Base-by-base conservation (phyloP, 2,888 invertebrate genomes). In the Lagria hirta region DNA sequence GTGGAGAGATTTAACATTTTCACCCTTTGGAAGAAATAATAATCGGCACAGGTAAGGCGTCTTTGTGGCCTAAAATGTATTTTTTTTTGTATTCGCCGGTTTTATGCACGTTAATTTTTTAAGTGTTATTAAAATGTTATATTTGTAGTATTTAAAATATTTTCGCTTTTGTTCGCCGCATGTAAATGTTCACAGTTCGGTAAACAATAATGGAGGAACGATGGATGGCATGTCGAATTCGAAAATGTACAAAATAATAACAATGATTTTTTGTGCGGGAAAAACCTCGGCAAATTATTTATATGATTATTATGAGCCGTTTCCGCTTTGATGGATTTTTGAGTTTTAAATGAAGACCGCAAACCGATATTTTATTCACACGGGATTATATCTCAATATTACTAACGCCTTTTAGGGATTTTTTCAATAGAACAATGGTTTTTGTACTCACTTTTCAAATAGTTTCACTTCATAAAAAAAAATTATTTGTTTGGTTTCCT, bases 1-100 rank as follows among this genome's bases (percentile, higher is more conserved):
- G 64, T 61, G 61, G 52, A 52, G 52, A 53, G 52, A 50, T 52
- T 47, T 46, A 50, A 52, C 51, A 52, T 49, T 50, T 55, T 52
- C 49, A 55, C 49, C 58, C 57, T 49, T 58, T 49, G 28, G 28
- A 14, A 32, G 16, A 15, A 26, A 16, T 30, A 43, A 50, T 51
- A 49, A 43, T 49, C 42, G 32, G 11, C 36, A 44, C 52, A 55
- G 55, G 55, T 55, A 55, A 28, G 45, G 42, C 17, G 41, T 14
- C 24, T 37, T 33, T 24, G 26, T 18, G 40, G 14, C 12, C 5
- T 23, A 20, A 16, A 17, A 48, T 23, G n/a, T n/a, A 6, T 15
- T 29, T 32, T 27, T 24, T 10, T 16, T 17, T 27, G 27, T 8
- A 10, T 10, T 11, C 18, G 21, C 22, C 27, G 27, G 26, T 45